These are phyloP conservation scores for Diabrotica virgifera DNA, from an alignment of 1,140 invertebrate species.

Conservation along the genomic window DNA sequence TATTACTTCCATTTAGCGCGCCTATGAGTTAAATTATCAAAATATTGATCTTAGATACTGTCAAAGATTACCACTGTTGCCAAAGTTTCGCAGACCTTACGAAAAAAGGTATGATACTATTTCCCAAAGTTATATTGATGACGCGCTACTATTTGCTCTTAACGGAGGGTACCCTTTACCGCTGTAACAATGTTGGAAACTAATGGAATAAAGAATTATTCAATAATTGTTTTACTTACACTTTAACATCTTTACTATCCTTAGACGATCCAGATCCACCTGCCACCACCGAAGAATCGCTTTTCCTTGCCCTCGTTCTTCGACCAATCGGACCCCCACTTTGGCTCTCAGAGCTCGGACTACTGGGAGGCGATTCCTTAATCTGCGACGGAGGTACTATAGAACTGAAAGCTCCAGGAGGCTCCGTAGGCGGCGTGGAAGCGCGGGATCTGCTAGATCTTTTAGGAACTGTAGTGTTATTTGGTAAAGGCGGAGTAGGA, in stretches of 20 bases:
- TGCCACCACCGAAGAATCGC: slow-evolving; percentile 50
- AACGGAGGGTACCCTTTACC: no score
- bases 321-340: slow-evolving; percentile 30
- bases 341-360: slow-evolving; percentile 63
- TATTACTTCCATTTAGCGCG: no score
- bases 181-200: no score
- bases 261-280: slow-evolving; percentile 47
- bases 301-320: slow-evolving; percentile 50
- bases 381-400: slow-evolving; percentile 36
- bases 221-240: slow-evolving; percentile 46
- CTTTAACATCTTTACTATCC: slow-evolving; percentile 58
- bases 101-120: no score
- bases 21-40: no score
- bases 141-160: no score
- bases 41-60: no score
- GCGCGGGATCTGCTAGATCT: slow-evolving; percentile 21
- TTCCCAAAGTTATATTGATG: no score
- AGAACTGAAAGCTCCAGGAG: slow-evolving; percentile 27
- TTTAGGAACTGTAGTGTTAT: slow-evolving; percentile 20
- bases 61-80: no score
- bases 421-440: slow-evolving; percentile 9
- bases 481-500: background rate
- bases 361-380: slow-evolving; percentile 65
- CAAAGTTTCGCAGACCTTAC: no score
- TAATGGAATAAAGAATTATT: background rate